A percentile compares a stretch with the other conserved stretches of the same genome.
Conservation (phyloP, 2,113 vertebrate species). For the Triplophysa siluroides region DNA sequence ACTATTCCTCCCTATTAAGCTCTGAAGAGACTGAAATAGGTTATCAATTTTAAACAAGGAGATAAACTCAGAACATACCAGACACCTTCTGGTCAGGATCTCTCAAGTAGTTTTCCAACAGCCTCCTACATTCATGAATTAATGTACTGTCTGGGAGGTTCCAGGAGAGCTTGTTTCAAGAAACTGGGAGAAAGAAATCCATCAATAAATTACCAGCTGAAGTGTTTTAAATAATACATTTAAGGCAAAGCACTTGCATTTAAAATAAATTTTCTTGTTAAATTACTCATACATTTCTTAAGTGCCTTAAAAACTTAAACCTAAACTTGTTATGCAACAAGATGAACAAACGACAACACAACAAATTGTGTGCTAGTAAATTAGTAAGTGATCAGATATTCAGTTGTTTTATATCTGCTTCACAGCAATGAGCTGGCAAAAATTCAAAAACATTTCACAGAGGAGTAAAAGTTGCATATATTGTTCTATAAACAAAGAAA, state of each 20-base stretch:
- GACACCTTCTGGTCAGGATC: slow-evolving; percentile 58
- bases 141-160: background rate
- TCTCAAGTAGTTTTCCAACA: slow-evolving; percentile 64
- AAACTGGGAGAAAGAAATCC: background rate
- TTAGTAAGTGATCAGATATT: no score
- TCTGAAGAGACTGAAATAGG: slow-evolving; percentile 54
- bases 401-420: no score
- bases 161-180: slow-evolving; percentile 1
- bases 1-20: slow-evolving; percentile 51
- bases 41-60: slow-evolving; percentile 65
- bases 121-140: slow-evolving; percentile 41
- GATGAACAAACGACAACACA: no score
- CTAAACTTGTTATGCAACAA: no score
- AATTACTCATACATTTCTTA: background rate
- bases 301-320: background rate
- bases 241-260: background rate
- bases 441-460: background rate
- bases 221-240: background rate
- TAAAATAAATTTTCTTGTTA: background rate
- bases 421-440: no score
- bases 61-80: slow-evolving; percentile 66
- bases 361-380: no score
- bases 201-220: background rate
- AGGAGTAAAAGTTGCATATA: no score
- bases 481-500: no score